Conservation (phyloP, 1,140 invertebrate genomes). For the Eufriesea mexicana region DNA sequence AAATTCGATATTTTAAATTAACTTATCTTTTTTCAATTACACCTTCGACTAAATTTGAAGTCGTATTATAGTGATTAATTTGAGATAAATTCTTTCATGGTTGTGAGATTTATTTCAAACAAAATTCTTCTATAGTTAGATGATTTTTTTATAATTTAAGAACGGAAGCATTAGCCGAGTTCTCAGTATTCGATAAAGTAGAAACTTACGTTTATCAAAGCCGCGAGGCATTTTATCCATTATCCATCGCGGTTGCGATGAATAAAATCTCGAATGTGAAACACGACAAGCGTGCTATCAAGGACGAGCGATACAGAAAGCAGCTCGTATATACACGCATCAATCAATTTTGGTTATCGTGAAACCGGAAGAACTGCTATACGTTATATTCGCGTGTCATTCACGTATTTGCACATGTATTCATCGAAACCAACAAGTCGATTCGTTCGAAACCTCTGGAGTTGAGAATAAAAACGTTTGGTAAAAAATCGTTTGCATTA, state of each 20-base stretch:
- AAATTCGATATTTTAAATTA: no score
- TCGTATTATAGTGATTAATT: neutral
- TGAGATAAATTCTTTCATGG: neutral
- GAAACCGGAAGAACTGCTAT: constrained; percentile 4
- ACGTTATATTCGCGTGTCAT: neutral
- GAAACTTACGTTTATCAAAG: neutral
- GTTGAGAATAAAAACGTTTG: neutral
- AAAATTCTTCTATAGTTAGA: no score
- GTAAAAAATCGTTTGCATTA: neutral
- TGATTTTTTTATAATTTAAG: no score
- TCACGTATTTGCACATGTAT: neutral
- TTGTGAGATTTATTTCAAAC: no score
- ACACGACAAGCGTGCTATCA: constrained; percentile 3
- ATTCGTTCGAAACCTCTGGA: neutral
- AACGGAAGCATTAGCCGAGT: constrained; percentile 6
- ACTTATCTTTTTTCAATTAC: no score
- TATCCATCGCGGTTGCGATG: neutral
- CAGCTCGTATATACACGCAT: neutral
- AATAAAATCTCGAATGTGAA: constrained; percentile 10
- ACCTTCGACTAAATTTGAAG: no score
- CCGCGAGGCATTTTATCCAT: neutral
- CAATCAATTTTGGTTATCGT: constrained; percentile 27
- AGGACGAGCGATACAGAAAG: neutral
- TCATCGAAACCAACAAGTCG: neutral
- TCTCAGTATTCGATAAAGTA: neutral